These are phyloP conservation scores for Hypanus sabinus DNA, from an alignment of 2,113 vertebrate genomes.

Conservation along the genomic window DNA sequence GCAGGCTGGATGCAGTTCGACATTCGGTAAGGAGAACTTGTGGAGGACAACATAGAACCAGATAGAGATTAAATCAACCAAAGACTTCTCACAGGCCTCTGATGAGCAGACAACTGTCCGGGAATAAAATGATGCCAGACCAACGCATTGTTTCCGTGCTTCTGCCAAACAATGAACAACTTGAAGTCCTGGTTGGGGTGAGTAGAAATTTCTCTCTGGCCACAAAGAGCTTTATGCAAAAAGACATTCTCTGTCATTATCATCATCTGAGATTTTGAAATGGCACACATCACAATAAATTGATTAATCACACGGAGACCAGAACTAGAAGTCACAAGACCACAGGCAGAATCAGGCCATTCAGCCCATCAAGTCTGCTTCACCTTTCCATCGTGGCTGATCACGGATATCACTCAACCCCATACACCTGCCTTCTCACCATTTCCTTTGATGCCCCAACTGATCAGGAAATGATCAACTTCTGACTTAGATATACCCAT, in stretches of 20 bases:
- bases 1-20: slow-evolving; percentile 26
- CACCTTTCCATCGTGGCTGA: too few species aligned
- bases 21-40: slow-evolving; percentile 33
- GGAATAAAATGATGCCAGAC: slow-evolving; percentile 48
- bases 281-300: background rate
- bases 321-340: too few species aligned
- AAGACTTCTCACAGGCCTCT: slow-evolving; percentile 43
- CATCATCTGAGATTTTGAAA: background rate
- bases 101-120: slow-evolving; percentile 47
- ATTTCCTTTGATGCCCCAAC: too few species aligned
- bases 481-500: too few species aligned
- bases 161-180: slow-evolving; percentile 70
- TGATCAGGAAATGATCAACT: too few species aligned
- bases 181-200: slow-evolving; percentile 68
- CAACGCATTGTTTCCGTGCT: slow-evolving; percentile 68
- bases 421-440: too few species aligned
- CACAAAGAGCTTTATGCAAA: background rate
- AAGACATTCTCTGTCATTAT: background rate
- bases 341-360: too few species aligned
- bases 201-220: slow-evolving; percentile 41
- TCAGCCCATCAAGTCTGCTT: too few species aligned
- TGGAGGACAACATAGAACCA: background rate
- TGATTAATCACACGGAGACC: background rate
- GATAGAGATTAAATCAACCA: background rate
- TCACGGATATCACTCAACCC: too few species aligned